These are phyloP conservation scores for Phylloscopus whistleri DNA, from an alignment of 2,113 vertebrate genomes.

Conservation along the genomic window DNA sequence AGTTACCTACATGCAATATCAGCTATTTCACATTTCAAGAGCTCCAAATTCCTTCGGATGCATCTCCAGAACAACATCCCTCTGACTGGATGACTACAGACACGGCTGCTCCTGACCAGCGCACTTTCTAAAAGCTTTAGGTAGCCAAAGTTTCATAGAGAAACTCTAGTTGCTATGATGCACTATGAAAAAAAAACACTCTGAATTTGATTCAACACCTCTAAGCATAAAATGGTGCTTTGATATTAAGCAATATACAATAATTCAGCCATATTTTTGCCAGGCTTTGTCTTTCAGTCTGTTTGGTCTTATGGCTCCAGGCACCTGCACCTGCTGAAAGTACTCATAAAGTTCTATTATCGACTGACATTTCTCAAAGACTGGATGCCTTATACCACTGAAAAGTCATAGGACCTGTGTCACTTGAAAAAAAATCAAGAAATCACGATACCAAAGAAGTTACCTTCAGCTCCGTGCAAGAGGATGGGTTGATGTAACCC, in stretches of 20 bases:
- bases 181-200: neutral
- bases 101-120: neutral
- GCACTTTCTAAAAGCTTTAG: neutral
- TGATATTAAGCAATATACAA: neutral
- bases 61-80: neutral
- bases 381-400: fast-evolving
- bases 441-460: too few species aligned
- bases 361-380: neutral
- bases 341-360: neutral
- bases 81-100: neutral
- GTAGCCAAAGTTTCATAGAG: neutral
- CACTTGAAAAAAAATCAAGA: neutral
- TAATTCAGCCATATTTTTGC: neutral
- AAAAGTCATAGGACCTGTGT: neutral
- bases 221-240: neutral
- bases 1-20: neutral
- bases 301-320: neutral
- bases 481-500: neutral
- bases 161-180: neutral
- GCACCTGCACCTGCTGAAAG: neutral
- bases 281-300: neutral
- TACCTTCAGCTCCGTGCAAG: neutral
- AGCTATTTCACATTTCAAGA: neutral
- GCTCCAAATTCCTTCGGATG: neutral
- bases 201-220: neutral